Percentiles rank a stretch among this genome's conserved stretches.
phyloP scores from a whole-genome alignment of 2,113 vertebrate genomes.

The Dolichallabes microphthalmus region DNA sequence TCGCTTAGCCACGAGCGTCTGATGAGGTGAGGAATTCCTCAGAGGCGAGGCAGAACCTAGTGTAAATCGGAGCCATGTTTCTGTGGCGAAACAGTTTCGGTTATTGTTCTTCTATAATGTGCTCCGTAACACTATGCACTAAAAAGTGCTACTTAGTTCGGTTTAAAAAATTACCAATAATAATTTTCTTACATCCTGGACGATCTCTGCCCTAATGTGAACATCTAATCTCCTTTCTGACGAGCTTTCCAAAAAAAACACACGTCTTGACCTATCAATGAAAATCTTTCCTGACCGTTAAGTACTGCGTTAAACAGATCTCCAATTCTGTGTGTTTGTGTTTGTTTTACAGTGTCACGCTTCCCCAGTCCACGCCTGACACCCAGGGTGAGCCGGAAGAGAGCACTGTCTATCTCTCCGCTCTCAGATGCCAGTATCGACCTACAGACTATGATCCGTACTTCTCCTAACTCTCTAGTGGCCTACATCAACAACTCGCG shows the following conservation, averaged over 20 bases:
- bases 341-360: slow-evolving; percentile 75
- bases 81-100: background rate
- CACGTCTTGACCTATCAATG: background rate
- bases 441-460: slow-evolving; percentile 92
- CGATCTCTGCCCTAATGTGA: background rate
- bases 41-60: slow-evolving; percentile 12
- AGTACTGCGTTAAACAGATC: background rate
- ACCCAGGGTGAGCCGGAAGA: slow-evolving; percentile 83
- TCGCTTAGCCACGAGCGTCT: slow-evolving; percentile 31
- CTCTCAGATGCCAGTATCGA: slow-evolving; percentile 91
- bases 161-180: background rate
- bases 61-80: background rate
- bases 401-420: slow-evolving; percentile 85
- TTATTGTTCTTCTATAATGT: background rate
- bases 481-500: slow-evolving; percentile 93
- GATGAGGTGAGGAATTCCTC: slow-evolving; percentile 18
- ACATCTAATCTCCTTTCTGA: background rate
- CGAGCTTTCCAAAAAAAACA: background rate
- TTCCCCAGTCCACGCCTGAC: slow-evolving; percentile 85
- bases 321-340: background rate
- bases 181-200: background rate
- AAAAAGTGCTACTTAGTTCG: background rate
- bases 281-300: background rate
- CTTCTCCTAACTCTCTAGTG: slow-evolving; percentile 89
- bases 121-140: background rate